Evolutionary conservation across 2,888 invertebrate species (phyloP), one percentile per base, ranked within the genome.

Genomic region (Sisyra nigra): DNA sequence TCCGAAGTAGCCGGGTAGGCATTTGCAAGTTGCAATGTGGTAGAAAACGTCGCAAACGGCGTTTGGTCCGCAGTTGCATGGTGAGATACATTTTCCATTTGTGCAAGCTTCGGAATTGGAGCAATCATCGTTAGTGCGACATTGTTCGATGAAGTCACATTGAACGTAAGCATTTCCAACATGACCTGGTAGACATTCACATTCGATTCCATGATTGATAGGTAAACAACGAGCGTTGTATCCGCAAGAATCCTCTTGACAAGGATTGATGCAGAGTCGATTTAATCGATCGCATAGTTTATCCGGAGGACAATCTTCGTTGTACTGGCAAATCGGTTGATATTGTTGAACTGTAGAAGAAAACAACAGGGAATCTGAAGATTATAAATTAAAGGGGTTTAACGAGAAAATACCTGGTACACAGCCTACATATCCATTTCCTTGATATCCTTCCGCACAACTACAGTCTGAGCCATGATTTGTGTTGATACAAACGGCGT

Each of bases 281-380:
- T 87, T 88, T 40, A 87, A 65, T 51, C 87, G 72, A 61, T 89
- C 88, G 58, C 89, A 91, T 15, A 85, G 66, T 53, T 84, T 76
- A 54, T 81, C 75, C n/a, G 84, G 82, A 43, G 87, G 86, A 57
- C 89, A 91, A 55, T 89, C 88, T 67, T 86, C 87, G 55, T 89
- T 88, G 61, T 86, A 87, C 59, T 88, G 88, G 58, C 89, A 89
- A 41, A 87, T 72, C 50, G 74, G 68, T 52, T 67, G 66, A 48
- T 67, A 60, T 36, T 61, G 59, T 24, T 58, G 55, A 11, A 65
- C 71, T 72, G 50, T 31, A 57, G 54, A 33, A 30, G 46, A 30
- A 19, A 3, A 37, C n/a, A 14, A 35, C 13, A 24, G 5, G 24
- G 7, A 24, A 24, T 7, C 7, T 24, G 24, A 7, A 24, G 7